Evolutionary conservation across 2,888 invertebrate species (phyloP), one percentile per base, ranked within the genome.

Genomic region (Ernsta delagoae): DNA sequence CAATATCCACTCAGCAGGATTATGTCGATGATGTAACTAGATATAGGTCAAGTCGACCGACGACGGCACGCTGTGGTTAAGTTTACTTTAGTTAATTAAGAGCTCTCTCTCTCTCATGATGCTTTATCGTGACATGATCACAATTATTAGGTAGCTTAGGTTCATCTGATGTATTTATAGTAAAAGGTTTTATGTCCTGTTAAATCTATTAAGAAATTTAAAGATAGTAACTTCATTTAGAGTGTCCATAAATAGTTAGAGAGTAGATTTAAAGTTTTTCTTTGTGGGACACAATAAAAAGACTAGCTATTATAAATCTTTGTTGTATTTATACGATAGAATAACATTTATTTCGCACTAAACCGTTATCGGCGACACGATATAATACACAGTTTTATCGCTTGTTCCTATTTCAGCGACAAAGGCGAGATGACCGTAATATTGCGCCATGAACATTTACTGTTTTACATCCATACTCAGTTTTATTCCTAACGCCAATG

Each of bases 301-400:
- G 39, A 39, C 39, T 0, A 43, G 3, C 3, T 9, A 4, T 41
- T 41, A 31, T 48, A 41, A 24, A 43, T 62, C 60, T 48, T 56
- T 43, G 43, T 56, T 56, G 3, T 24, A 24, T 24, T 24, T 24
- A 24, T 24, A 24, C 24, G 24, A 24, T 24, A 24, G 24, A 24
- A 24, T 24, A 24, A 24, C 24, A 73, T 78, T 74, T 78, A 79
- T 74, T 73, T 66, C 63, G 62, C 71, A 76, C 74, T 79, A 78
- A 79, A 78, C 73, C 65, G 75, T 77, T 80, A 80, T 79, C 79
- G 71, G 71, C 64, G 74, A 66, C 43, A 45, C 70, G 65, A 63
- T 56, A 56, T 71, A 60, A 68, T 67, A 48, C 53, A 64, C 48
- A 57, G 57, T 62, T 71, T 71, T 70, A 72, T 71, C 67, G 65